phyloP scores from a whole-genome alignment of 1,140 invertebrate species.

The Pogonomyrmex californicus region DNA sequence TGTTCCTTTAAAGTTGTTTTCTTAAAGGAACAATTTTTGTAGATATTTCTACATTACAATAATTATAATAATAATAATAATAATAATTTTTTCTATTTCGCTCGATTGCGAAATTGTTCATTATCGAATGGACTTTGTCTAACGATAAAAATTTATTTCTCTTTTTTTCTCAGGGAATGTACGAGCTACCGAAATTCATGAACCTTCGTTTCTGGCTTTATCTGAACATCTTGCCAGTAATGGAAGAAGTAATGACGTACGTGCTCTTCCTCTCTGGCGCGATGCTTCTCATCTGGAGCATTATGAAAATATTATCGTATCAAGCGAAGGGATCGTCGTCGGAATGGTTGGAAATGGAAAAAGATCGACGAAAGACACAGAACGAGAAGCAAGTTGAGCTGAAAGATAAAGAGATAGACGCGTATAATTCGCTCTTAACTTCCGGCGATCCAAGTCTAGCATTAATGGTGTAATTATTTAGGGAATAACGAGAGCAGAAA shows the following conservation, averaged over 20 bases:
- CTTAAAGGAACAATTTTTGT: not conserved
- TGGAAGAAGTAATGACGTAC: constrained; percentile 88
- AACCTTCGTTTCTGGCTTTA: constrained; percentile 91
- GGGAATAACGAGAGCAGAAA: not conserved
- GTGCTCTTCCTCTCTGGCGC: constrained; percentile 87
- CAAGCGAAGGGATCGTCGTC: constrained; percentile 71
- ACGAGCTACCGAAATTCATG: constrained; percentile 88
- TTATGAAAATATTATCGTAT: constrained; percentile 83
- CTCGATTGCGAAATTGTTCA: not conserved
- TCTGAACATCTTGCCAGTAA: constrained; percentile 89
- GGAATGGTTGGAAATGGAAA: constrained; percentile 81
- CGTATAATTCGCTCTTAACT: constrained; percentile 83
- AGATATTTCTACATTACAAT: not conserved
- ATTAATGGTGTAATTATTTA: constrained; percentile 25
- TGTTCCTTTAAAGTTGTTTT: not conserved
- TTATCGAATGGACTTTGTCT: not conserved
- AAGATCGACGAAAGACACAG: constrained; percentile 78
- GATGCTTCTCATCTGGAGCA: constrained; percentile 86
- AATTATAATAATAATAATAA: not conserved
- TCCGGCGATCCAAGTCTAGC: constrained; percentile 73
- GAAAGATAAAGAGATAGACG: constrained; percentile 83
- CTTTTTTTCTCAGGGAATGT: constrained; percentile 89
- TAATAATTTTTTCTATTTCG: not conserved
- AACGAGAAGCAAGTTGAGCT: constrained; percentile 78
- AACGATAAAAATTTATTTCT: not conserved